phyloP scores from a whole-genome alignment of 2,113 vertebrate genomes.

The Gambusia affinis region DNA sequence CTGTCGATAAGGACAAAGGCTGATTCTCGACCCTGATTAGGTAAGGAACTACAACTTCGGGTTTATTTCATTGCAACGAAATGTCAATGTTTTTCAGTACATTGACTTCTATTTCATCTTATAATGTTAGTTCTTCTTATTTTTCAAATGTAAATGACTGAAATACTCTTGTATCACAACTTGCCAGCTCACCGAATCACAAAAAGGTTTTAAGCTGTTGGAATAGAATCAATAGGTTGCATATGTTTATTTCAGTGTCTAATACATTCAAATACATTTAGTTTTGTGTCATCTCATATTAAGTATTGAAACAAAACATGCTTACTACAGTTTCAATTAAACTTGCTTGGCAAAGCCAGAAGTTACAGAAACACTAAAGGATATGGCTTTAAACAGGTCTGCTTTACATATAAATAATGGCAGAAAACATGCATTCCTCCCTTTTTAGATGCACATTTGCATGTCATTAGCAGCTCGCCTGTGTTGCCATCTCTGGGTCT shows the following conservation, averaged over 20 bases:
- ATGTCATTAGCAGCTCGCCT: slow-evolving; percentile 55
- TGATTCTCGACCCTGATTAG: no score
- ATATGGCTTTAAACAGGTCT: slow-evolving; percentile 55
- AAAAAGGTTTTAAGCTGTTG: not conserved
- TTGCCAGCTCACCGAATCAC: not conserved
- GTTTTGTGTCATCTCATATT: not conserved
- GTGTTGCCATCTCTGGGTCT: slow-evolving; percentile 48
- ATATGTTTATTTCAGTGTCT: not conserved
- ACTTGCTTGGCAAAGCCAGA: slow-evolving; percentile 2
- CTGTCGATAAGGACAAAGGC: no score
- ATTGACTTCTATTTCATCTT: not conserved
- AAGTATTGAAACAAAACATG: not conserved
- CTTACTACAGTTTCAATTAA: slow-evolving; percentile 11
- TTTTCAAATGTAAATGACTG: not conserved
- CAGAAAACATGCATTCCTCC: slow-evolving; percentile 45
- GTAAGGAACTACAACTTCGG: no score
- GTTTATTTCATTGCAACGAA: not conserved
- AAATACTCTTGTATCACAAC: not conserved
- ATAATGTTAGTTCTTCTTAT: not conserved
- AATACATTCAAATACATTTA: not conserved
- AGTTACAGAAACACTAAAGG: slow-evolving; percentile 30
- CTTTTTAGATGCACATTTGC: slow-evolving; percentile 46
- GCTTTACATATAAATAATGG: slow-evolving; percentile 44
- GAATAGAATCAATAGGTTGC: not conserved
- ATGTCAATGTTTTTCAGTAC: not conserved